These are phyloP conservation scores for Poeciliopsis turneri DNA, from an alignment of 2,797 vertebrate genomes.

Conservation along the genomic window DNA sequence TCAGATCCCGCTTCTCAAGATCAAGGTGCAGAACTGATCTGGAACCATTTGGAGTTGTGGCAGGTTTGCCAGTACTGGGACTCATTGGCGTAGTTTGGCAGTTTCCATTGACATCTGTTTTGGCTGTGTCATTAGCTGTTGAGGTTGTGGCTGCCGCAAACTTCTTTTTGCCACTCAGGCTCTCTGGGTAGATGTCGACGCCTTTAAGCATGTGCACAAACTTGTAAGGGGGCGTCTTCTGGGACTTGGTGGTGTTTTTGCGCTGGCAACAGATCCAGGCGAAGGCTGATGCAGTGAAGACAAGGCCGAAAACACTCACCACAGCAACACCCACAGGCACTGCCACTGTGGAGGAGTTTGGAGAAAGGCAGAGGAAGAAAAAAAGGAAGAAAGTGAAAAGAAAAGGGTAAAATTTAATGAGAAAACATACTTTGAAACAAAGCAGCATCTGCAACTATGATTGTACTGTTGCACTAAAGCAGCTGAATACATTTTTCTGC, in stretches of 20 bases:
- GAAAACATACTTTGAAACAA: neutral
- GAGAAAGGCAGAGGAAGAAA: neutral
- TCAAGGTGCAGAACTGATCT: constrained; percentile 91
- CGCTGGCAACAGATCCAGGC: constrained; percentile 99
- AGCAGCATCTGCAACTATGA: neutral
- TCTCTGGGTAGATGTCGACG: constrained; percentile 97
- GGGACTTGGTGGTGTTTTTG: constrained; percentile 93
- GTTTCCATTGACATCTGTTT: constrained; percentile 77
- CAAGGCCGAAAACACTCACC: constrained; percentile 93
- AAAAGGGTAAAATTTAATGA: neutral
- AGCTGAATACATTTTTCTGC: constrained; percentile 31
- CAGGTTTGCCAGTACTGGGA: constrained; percentile 63
- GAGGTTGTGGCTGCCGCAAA: constrained; percentile 85
- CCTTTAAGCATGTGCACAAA: constrained; percentile 99
- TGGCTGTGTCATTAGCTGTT: constrained; percentile 51
- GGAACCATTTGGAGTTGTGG: constrained; percentile 74
- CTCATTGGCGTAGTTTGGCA: constrained; percentile 56
- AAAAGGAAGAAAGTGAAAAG: neutral
- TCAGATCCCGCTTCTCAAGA: constrained; percentile 93
- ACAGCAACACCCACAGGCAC: constrained; percentile 92
- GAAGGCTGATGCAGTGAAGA: constrained; percentile 95
- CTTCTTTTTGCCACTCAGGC: constrained; percentile 93
- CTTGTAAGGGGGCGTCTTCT: constrained; percentile 95
- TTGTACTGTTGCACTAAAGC: constrained; percentile 4
- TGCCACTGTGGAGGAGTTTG: constrained; percentile 80